These are phyloP conservation scores for Scaptomyza caliginosa DNA, from an alignment of 2,888 invertebrate species.

Conservation along the genomic window DNA sequence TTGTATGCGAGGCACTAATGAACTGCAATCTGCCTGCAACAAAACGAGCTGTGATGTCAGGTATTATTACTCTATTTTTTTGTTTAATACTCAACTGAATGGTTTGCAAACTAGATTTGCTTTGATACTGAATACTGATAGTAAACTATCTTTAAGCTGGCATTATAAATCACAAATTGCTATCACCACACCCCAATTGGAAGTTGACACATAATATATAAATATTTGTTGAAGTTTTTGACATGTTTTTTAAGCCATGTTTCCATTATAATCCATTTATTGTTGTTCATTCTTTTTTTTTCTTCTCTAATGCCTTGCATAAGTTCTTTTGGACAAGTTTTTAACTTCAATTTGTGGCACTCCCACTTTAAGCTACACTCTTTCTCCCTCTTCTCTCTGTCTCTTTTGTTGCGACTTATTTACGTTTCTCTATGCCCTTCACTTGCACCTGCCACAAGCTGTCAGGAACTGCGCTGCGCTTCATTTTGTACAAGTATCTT, in stretches of 20 bases:
- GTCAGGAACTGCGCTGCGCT: constrained; percentile 45
- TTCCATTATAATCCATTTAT: constrained; percentile 39
- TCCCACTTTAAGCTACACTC: no score
- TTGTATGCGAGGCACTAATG: background rate
- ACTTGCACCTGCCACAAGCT: constrained; percentile 48
- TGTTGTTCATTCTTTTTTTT: constrained; percentile 13
- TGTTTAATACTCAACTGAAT: constrained; percentile 5
- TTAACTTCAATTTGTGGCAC: constrained; percentile 5
- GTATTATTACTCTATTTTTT: background rate
- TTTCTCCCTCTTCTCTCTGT: background rate
- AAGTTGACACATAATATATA: background rate
- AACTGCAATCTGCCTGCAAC: constrained; percentile 4
- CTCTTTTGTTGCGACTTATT: background rate
- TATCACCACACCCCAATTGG: background rate
- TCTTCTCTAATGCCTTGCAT: background rate
- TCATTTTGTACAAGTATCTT: constrained; percentile 53
- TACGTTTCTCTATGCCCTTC: background rate
- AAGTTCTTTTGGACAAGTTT: constrained; percentile 15
- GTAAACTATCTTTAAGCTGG: no score
- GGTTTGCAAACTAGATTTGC: no score
- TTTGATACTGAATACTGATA: no score
- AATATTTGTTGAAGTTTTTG: background rate
- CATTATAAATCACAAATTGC: constrained; percentile 20
- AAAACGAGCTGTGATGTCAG: background rate
- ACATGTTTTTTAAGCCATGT: constrained; percentile 24